These are phyloP conservation scores for Archaeoteleia sp. DNA, from an alignment of 2,888 invertebrate species.

Conservation along the genomic window DNA sequence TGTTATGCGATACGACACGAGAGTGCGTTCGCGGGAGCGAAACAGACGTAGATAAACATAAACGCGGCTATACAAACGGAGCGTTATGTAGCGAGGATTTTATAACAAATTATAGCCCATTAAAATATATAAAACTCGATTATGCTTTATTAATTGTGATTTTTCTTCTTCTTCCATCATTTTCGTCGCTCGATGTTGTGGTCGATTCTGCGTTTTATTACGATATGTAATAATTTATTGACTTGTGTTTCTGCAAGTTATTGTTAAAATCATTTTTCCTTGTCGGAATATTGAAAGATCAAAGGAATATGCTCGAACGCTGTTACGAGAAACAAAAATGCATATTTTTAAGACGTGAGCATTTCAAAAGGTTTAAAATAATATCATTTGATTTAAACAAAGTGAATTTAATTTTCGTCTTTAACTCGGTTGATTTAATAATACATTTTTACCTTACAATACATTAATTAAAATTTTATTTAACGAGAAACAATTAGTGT, in stretches of 20 bases:
- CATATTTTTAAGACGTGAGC: too few species aligned
- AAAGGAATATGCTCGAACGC: slow-evolving; percentile 4
- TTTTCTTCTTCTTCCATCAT: slow-evolving; percentile 53
- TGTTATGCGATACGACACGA: slow-evolving; percentile 65
- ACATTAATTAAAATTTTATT: too few species aligned
- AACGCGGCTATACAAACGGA: slow-evolving; percentile 28
- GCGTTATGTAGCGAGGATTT: slow-evolving; percentile 64
- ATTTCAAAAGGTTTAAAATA: too few species aligned
- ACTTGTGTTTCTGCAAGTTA: slow-evolving; percentile 23
- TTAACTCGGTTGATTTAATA: too few species aligned
- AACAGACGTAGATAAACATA: slow-evolving; percentile 48
- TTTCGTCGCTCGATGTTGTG: slow-evolving; percentile 19
- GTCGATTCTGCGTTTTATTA: slow-evolving; percentile 36
- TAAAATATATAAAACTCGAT: slow-evolving; percentile 72
- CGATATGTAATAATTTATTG: slow-evolving; percentile 33
- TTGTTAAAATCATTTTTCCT: slow-evolving; percentile 13
- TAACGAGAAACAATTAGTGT: too few species aligned
- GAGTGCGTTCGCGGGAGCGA: slow-evolving; percentile 44
- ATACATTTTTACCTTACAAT: too few species aligned
- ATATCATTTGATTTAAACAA: too few species aligned
- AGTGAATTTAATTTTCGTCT: too few species aligned
- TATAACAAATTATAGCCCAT: slow-evolving; percentile 66
- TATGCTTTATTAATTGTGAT: slow-evolving; percentile 67
- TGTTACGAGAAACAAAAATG: slow-evolving; percentile 3
- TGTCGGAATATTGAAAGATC: slow-evolving; percentile 10